These are phyloP conservation scores for Arion vulgaris DNA, from an alignment of 1,140 invertebrate genomes.

Conservation along the genomic window DNA sequence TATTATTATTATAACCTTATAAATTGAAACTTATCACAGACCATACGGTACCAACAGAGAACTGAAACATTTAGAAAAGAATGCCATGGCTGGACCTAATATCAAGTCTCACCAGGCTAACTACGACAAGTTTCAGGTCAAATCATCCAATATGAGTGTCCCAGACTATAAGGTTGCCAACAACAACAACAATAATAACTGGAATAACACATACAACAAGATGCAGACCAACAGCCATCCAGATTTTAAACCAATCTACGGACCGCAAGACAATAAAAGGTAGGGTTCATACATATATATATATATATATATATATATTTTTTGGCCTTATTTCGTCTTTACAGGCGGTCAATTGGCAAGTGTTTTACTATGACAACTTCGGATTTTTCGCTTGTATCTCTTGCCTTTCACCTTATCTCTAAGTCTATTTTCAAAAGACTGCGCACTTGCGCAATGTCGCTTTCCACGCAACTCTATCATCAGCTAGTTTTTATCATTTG, in stretches of 20 bases:
- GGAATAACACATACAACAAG: constrained; percentile 19
- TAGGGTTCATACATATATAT: too few relatives aligned
- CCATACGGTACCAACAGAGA: neutral
- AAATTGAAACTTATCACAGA: neutral
- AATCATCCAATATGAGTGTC: neutral
- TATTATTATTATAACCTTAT: too few relatives aligned
- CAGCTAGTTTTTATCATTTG: too few relatives aligned
- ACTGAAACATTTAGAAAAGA: neutral
- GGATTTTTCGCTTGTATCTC: too few relatives aligned
- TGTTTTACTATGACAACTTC: too few relatives aligned
- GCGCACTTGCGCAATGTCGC: too few relatives aligned
- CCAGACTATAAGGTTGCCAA: constrained; percentile 12
- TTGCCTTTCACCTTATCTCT: too few relatives aligned
- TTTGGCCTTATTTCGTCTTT: too few relatives aligned
- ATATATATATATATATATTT: too few relatives aligned
- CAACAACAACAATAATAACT: neutral
- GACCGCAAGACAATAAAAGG: constrained; percentile 22
- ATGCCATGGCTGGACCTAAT: constrained; percentile 9
- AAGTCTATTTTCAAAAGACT: too few relatives aligned
- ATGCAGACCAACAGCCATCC: constrained; percentile 29
- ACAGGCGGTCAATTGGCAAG: too few relatives aligned
- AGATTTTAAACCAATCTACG: constrained; percentile 26
- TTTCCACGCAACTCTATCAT: too few relatives aligned
- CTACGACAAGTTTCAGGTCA: constrained; percentile 7
- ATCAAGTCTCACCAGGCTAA: neutral